Evolutionary conservation across 2,113 vertebrate genomes (phyloP), one percentile per base, ranked within the genome.

Genomic region (Boleophthalmus pectinirostris): DNA sequence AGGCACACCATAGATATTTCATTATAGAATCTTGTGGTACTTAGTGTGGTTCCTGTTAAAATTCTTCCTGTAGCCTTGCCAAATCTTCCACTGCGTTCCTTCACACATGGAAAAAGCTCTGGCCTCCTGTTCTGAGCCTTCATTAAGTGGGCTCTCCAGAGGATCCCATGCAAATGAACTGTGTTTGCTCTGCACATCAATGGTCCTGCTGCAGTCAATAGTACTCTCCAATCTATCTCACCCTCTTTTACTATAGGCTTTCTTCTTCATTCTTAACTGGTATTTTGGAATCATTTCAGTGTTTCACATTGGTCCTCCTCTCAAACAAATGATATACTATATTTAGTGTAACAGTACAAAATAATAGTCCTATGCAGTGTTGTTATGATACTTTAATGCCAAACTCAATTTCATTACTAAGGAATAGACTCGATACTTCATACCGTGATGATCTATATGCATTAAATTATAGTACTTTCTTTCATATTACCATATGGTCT

Each of bases 181-280:
- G 74, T 79, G 77, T 86, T 89, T 88, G 79, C 83, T 83, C 87
- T 86, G 84, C 85, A 89, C 90, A 88, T 89, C 86, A 88, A 88
- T 88, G 87, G 79, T 76, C 24, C 80, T 20, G 38, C 80, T 82
- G 80, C 73, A 69, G 60, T 78, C 75, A 68, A 85, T 80, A 66
- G 53, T 74, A 75, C 73, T 73, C 46, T 23, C 10, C 74, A 67
- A 74, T 84, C 56, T 76, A 69, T 67, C 68, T 56, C 45, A 38
- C 16, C 16, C 10, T 56, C n/a, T 23, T 10, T 21, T 23, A 10
- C 56, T 24, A 53, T 24, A 23, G 21, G 54, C 21, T 11, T 56
- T 56, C 12, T 9, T 12, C 23, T 57, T 14, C 23, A 12, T 24
- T 25, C 5, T 53, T 53, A 53, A 53, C 7, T 1, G 20, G 1